Evolutionary conservation across 2,113 vertebrate species (phyloP), one percentile per base, ranked within the genome.

Genomic region (Heloderma charlesbogerti): DNA sequence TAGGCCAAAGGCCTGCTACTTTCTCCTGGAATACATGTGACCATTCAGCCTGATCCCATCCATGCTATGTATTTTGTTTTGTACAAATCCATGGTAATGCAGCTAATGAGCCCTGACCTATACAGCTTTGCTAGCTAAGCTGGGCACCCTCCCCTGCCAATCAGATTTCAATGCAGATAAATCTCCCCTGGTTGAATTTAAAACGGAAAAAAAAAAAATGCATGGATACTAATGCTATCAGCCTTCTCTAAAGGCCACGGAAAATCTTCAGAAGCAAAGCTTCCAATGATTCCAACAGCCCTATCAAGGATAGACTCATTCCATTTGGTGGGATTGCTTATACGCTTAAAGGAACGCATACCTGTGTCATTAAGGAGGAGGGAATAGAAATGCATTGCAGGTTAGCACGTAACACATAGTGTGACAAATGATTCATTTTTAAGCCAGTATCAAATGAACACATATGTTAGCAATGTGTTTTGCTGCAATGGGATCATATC

Each of bases 361-460:
- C 2, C 45, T 1, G 0, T 63, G n/a, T 79, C 43, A 0, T 0
- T 0, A 29, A 0, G 0, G 37, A 0, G 4, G 37, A 34, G 54
- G 78, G 54, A 84, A 78, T 0, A 79, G 0, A 40, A 84, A 69
- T 89, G 54, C 88, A 67, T 6, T 85, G 0, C 86, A 12, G 77
- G 43, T 37, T 16, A 27, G 84, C 1, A 45, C 60, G 29, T 34
- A 45, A 34, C 48, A 87, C 74, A 1, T 18, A 6, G 12, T 1
- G 6, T 31, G 3, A 4, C 57, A 45, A 66, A 1, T 8, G 29
- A 34, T 18, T 66, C 7, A n/a, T 78, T 43, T 57, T 27, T 18
- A 77, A 78, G n/a, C 13, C 45, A 29, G 1, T 63, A 45, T 40
- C 54, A 43, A 77, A 31, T 3, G 27, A 77, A 43, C n/a, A 77